A percentile compares a stretch with the other conserved stretches of the same genome.
phyloP scores from a whole-genome alignment of 2,888 invertebrate genomes.

The Nyleta sp. region DNA sequence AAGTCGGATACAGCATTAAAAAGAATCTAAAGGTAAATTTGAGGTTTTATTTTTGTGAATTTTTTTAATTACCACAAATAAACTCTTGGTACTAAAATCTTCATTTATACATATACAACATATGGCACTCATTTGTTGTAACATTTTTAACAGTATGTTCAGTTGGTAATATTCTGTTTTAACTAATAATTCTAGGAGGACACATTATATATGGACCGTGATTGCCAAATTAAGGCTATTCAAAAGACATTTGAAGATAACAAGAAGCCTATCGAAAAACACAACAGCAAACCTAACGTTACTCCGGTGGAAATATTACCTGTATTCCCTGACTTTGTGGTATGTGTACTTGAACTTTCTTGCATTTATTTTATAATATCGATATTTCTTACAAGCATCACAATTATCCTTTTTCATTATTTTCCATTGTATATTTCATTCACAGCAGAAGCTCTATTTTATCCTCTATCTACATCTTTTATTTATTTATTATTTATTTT shows the following conservation, averaged over 20 bases:
- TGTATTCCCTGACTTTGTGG: conserved; percentile 97
- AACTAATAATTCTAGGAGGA: conserved; percentile 91
- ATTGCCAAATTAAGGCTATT: conserved; percentile 98
- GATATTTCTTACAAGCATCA: too few species aligned
- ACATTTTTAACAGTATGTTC: too few species aligned
- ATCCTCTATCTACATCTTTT: too few species aligned
- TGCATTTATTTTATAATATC: too few species aligned
- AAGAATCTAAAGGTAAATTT: conserved; percentile 88
- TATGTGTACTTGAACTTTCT: conserved; percentile 70
- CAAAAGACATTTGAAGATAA: conserved; percentile 98
- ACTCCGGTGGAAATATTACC: conserved; percentile 94
- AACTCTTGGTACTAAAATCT: too few species aligned
- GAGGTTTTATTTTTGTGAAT: not conserved
- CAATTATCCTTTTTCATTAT: too few species aligned
- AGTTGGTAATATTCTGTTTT: too few species aligned
- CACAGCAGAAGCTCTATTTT: too few species aligned
- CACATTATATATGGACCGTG: conserved; percentile 97
- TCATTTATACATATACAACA: too few species aligned
- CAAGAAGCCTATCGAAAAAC: conserved; percentile 92
- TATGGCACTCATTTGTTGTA: too few species aligned
- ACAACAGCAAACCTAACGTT: conserved; percentile 98
- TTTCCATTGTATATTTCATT: too few species aligned
- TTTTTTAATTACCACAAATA: not conserved
- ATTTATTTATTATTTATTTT: too few species aligned
- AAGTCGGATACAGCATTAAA: conserved; percentile 99